These are phyloP conservation scores for Cacoxenus indagator DNA, from an alignment of 2,888 invertebrate species.

Conservation along the genomic window DNA sequence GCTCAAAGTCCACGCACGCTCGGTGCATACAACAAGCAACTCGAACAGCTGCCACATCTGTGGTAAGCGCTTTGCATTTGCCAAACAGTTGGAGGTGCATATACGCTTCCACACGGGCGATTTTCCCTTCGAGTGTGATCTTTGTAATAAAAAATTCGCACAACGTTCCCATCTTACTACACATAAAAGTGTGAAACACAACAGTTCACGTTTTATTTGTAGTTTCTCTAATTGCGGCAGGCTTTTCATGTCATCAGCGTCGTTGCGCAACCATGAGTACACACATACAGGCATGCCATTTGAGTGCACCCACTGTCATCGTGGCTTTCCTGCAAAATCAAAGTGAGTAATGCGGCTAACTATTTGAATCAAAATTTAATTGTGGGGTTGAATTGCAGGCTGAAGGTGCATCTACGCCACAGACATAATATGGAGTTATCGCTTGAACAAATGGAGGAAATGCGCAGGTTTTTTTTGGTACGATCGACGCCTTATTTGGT, in stretches of 20 bases:
- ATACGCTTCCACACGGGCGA: constrained; percentile 54
- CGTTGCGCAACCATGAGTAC: constrained; percentile 56
- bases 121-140: constrained; percentile 54
- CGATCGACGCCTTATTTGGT: constrained; percentile 45
- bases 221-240: constrained; percentile 50
- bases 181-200: constrained; percentile 53
- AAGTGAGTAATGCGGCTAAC: constrained; percentile 44
- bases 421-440: constrained; percentile 45
- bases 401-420: constrained; percentile 48
- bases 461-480: constrained; percentile 53
- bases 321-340: constrained; percentile 52
- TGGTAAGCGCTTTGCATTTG: constrained; percentile 51
- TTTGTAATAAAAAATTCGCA: constrained; percentile 54
- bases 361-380: not conserved
- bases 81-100: constrained; percentile 56
- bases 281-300: constrained; percentile 56
- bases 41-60: constrained; percentile 44
- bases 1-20: constrained; percentile 48
- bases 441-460: constrained; percentile 49
- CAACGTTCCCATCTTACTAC: constrained; percentile 55
- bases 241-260: constrained; percentile 54
- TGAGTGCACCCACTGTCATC: constrained; percentile 50
- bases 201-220: constrained; percentile 50
- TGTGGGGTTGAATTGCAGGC: constrained; percentile 38
- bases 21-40: not conserved